Conservation (phyloP, 1,140 invertebrate genomes). For the Drosophila melanogaster region Release_6_plus_ISO1_MT NT_033777.3:7460001-7460500, state of each 20-base stretch:
- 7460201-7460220: slow-evolving; percentile 77
- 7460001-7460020: slow-evolving; percentile 28
- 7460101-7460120: slow-evolving; percentile 79
- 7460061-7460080: slow-evolving; percentile 81
- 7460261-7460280: slow-evolving; percentile 19
- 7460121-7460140: slow-evolving; percentile 56
- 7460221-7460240: slow-evolving; percentile 55
- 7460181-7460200: slow-evolving; percentile 82
- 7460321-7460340: slow-evolving; percentile 80
- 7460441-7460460: slow-evolving; percentile 56
- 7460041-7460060: slow-evolving; percentile 70
- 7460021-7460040: slow-evolving; percentile 35
- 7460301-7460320: slow-evolving; percentile 49
- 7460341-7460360: slow-evolving; percentile 64
- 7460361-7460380: slow-evolving; percentile 65
- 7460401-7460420: slow-evolving; percentile 53
- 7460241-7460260: slow-evolving; percentile 65
- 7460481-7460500: slow-evolving; percentile 7
- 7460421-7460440: slow-evolving; percentile 36
- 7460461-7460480: not conserved
- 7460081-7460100: slow-evolving; percentile 79
- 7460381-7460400: slow-evolving; percentile 75
- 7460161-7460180: slow-evolving; percentile 82
- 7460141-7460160: slow-evolving; percentile 44
- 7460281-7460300: slow-evolving; percentile 4